phyloP scores from a whole-genome alignment of 2,113 vertebrate species.

The Orcinus orca region DNA sequence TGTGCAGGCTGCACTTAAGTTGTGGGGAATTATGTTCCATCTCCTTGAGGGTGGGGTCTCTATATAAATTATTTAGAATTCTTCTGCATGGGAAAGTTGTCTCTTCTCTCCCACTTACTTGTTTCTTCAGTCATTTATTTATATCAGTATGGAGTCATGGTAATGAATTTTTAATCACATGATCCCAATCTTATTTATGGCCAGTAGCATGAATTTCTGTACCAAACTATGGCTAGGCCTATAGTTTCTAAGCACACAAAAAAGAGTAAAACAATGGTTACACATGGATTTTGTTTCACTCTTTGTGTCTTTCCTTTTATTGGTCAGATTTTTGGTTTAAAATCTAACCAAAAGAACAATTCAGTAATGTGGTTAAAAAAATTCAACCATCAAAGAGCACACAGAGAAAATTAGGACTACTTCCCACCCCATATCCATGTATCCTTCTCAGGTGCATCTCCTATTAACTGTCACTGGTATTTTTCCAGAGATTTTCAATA shows the following conservation, averaged over 20 bases:
- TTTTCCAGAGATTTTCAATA: not conserved
- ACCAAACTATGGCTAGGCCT: not conserved
- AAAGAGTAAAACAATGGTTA: not conserved
- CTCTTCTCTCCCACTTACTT: not conserved
- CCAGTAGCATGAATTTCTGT: conserved; percentile 13
- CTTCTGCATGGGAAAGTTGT: not conserved
- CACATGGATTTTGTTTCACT: not conserved
- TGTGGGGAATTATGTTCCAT: not conserved
- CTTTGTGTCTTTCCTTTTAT: not conserved
- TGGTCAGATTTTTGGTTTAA: not conserved
- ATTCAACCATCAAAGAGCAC: not conserved
- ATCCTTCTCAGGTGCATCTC: not conserved
- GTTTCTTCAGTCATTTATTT: conserved; percentile 22
- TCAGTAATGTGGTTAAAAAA: not conserved
- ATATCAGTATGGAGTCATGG: not conserved
- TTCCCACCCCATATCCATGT: not conserved
- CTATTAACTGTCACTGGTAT: not conserved
- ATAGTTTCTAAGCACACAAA: not conserved
- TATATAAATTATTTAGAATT: conserved; percentile 27
- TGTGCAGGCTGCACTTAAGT: not conserved
- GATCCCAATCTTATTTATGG: conserved; percentile 15
- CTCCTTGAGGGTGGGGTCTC: conserved; percentile 11
- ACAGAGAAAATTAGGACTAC: conserved; percentile 10
- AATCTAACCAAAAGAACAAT: not conserved
- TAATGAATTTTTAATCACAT: conserved; percentile 22